Evolutionary conservation across 2,888 invertebrate species (phyloP).

Genomic region (Pimpla rufipes): DNA sequence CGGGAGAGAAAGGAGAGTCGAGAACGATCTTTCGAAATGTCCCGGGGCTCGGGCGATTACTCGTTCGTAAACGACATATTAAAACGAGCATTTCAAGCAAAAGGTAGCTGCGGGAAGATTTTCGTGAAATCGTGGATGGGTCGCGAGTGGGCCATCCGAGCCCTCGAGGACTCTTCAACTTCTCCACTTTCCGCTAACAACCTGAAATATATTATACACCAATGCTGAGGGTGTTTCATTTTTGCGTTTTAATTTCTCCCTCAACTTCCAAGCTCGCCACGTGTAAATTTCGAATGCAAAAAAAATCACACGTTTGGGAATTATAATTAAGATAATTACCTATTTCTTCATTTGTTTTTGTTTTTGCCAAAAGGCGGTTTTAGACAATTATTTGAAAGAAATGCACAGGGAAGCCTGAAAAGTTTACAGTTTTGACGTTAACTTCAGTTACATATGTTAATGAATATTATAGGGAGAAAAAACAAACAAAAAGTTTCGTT

Average conservation of each 20-base stretch:
- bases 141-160: not conserved
- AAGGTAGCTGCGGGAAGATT: not conserved
- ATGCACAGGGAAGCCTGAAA: too few relatives aligned
- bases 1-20: constrained; percentile 1
- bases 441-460: too few relatives aligned
- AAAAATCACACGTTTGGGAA: too few relatives aligned
- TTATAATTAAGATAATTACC: too few relatives aligned
- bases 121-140: constrained; percentile 5
- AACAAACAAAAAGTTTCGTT: too few relatives aligned
- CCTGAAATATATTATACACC: not conserved
- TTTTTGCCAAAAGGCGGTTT: too few relatives aligned
- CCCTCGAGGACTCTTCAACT: constrained; percentile 34
- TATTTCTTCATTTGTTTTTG: too few relatives aligned
- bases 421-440: too few relatives aligned
- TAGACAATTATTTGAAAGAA: too few relatives aligned
- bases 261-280: not conserved
- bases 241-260: not conserved
- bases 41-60: not conserved
- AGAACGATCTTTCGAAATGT: not conserved
- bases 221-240: not conserved
- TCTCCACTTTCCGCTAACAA: constrained; percentile 17
- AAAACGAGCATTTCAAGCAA: constrained; percentile 19
- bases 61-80: constrained; percentile 25
- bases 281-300: not conserved
- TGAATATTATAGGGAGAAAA: too few relatives aligned